These are phyloP conservation scores for Apotomis betuletana DNA, from an alignment of 2,888 invertebrate species.

Conservation along the genomic window DNA sequence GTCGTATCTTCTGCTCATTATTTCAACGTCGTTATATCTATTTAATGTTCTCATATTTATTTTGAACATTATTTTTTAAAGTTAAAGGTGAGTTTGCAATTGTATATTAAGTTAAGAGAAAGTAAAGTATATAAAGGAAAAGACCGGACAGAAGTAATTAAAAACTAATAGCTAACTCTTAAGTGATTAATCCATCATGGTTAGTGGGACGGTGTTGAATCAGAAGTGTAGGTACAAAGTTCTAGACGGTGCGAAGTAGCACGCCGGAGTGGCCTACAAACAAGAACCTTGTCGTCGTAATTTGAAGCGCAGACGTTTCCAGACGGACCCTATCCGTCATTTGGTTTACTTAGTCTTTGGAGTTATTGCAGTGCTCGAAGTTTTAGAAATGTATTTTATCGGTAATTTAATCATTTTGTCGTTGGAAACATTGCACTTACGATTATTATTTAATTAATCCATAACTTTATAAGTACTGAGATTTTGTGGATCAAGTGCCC, in stretches of 20 bases:
- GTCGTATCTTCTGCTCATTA: background rate
- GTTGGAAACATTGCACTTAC: too few relatives aligned
- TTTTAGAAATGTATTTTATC: background rate
- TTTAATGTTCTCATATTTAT: too few relatives aligned
- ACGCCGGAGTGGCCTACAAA: slow-evolving; percentile 50
- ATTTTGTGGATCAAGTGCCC: too few relatives aligned
- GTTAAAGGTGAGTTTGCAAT: background rate
- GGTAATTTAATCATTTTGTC: background rate
- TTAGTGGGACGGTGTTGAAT: slow-evolving; percentile 32
- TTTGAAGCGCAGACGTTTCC: background rate
- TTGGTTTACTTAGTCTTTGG: background rate
- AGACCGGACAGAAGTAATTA: slow-evolving; percentile 26
- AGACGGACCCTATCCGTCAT: slow-evolving; percentile 10
- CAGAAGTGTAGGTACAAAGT: slow-evolving; percentile 40
- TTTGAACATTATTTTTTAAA: background rate
- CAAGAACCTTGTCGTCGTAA: slow-evolving; percentile 33
- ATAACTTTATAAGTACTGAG: too few relatives aligned
- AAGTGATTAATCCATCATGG: slow-evolving; percentile 34
- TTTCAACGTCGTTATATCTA: background rate
- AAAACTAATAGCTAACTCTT: slow-evolving; percentile 29
- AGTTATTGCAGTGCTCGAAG: background rate
- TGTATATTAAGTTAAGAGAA: slow-evolving; percentile 7
- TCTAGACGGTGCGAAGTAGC: slow-evolving; percentile 51
- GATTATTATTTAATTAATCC: too few relatives aligned
- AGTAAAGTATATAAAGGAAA: slow-evolving; percentile 12